Evolutionary conservation across 2,113 vertebrate species (phyloP).

Genomic region (Panthera tigris): DNA sequence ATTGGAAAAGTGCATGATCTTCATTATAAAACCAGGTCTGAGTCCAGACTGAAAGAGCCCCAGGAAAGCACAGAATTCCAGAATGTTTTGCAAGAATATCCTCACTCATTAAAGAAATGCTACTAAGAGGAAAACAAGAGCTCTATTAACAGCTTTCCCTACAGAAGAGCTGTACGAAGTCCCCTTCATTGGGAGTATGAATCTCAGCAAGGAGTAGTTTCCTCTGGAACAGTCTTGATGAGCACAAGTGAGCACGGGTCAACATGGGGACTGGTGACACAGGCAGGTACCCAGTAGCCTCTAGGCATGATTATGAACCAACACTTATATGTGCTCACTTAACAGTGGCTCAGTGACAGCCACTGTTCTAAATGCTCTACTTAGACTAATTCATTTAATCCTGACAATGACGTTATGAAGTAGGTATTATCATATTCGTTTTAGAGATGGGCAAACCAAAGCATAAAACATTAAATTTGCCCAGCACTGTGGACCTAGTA

Average conservation of each 20-base stretch:
- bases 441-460: not conserved
- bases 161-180: not conserved
- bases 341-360: not conserved
- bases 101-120: constrained; percentile 59
- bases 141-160: constrained; percentile 44
- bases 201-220: not conserved
- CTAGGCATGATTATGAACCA: not conserved
- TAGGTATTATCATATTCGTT: not conserved
- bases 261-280: not conserved
- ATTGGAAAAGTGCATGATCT: constrained; percentile 43
- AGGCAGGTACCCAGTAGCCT: not conserved
- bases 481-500: not conserved
- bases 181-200: not conserved
- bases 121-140: constrained; percentile 61
- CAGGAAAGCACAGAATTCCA: constrained; percentile 62
- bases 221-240: not conserved
- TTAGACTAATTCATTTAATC: not conserved
- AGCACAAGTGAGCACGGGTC: not conserved
- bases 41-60: constrained; percentile 56
- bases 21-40: constrained; percentile 57
- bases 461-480: not conserved
- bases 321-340: not conserved
- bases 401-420: not conserved
- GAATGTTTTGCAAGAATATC: constrained; percentile 70
- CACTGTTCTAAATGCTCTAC: not conserved